Percentiles rank a stretch among this genome's conserved stretches.
These are phyloP conservation scores for Neodiprion fabricii DNA, from an alignment of 1,140 invertebrate genomes.

Conservation along the genomic window DNA sequence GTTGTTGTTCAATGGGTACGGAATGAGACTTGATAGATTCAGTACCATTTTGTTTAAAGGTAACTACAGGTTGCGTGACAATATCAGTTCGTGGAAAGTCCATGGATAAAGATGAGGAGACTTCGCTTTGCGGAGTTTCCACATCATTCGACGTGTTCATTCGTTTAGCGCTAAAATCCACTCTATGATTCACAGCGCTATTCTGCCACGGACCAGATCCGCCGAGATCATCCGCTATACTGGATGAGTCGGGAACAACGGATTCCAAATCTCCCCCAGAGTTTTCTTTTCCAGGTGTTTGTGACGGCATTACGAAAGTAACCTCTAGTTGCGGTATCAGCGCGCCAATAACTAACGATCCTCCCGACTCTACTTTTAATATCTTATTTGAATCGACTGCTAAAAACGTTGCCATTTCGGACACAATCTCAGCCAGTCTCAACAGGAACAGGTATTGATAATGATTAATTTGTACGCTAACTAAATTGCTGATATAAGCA, in stretches of 20 bases:
- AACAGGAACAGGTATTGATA: slow-evolving; percentile 91
- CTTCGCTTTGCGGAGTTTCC: slow-evolving; percentile 53
- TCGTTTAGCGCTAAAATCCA: slow-evolving; percentile 48
- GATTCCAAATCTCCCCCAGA: slow-evolving; percentile 81
- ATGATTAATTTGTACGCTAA: slow-evolving; percentile 89
- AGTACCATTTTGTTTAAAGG: slow-evolving; percentile 53
- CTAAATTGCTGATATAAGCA: slow-evolving; percentile 77
- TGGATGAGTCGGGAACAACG: slow-evolving; percentile 81
- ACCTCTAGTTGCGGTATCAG: slow-evolving; percentile 85
- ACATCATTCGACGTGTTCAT: slow-evolving; percentile 55
- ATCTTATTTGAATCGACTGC: slow-evolving; percentile 80
- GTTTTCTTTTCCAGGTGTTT: slow-evolving; percentile 80
- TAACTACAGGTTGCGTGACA: slow-evolving; percentile 44
- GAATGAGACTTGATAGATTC: slow-evolving; percentile 40
- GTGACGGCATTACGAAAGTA: slow-evolving; percentile 85
- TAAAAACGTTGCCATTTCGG: slow-evolving; percentile 81
- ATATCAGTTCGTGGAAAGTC: slow-evolving; percentile 38
- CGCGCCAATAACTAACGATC: slow-evolving; percentile 76
- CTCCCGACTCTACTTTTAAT: slow-evolving; percentile 61
- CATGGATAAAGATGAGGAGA: slow-evolving; percentile 52
- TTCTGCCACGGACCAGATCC: slow-evolving; percentile 38
- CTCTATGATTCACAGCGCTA: slow-evolving; percentile 35
- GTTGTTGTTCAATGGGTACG: not conserved
- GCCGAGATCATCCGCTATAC: slow-evolving; percentile 74
- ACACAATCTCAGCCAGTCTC: slow-evolving; percentile 80